These are phyloP conservation scores for Phocides pigmalion DNA, from an alignment of 1,140 invertebrate species.

Conservation along the genomic window DNA sequence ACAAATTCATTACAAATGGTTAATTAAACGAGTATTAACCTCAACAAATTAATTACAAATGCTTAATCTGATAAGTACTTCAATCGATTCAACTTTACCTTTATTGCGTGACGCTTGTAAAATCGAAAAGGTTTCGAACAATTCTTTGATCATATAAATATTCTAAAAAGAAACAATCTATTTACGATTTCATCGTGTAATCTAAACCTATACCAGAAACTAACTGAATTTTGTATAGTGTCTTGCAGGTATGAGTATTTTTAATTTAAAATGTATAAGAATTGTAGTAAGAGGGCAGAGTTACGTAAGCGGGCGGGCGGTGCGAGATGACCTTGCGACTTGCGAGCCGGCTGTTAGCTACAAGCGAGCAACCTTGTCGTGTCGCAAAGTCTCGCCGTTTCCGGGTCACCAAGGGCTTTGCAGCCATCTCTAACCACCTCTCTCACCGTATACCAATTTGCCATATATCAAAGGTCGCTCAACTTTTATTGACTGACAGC, in stretches of 20 bases:
- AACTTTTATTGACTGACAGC: conserved; percentile 23
- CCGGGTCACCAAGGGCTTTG: conserved; percentile 67
- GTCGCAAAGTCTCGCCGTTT: conserved; percentile 60
- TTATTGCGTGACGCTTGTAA: not conserved
- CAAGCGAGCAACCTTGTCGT: conserved; percentile 63
- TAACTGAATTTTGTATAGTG: not conserved
- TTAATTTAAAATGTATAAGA: conserved; percentile 1
- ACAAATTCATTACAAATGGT: not conserved
- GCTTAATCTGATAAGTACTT: not conserved
- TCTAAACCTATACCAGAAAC: no score
- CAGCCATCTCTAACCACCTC: conserved; percentile 27
- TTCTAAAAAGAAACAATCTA: no score
- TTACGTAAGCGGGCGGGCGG: conserved; percentile 60
- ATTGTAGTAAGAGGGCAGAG: conserved; percentile 43
- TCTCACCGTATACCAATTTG: conserved; percentile 10
- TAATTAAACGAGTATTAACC: not conserved
- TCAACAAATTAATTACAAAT: not conserved
- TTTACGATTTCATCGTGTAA: no score
- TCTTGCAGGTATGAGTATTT: not conserved
- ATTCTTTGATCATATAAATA: not conserved
- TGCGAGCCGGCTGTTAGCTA: conserved; percentile 47
- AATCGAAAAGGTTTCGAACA: not conserved
- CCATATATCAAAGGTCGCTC: conserved; percentile 31
- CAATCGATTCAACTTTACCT: not conserved
- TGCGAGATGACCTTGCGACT: conserved; percentile 50